Percentiles rank a stretch among this genome's conserved stretches.
Conservation (phyloP, 2,888 invertebrate species). For the Meandrusa payeni region DNA sequence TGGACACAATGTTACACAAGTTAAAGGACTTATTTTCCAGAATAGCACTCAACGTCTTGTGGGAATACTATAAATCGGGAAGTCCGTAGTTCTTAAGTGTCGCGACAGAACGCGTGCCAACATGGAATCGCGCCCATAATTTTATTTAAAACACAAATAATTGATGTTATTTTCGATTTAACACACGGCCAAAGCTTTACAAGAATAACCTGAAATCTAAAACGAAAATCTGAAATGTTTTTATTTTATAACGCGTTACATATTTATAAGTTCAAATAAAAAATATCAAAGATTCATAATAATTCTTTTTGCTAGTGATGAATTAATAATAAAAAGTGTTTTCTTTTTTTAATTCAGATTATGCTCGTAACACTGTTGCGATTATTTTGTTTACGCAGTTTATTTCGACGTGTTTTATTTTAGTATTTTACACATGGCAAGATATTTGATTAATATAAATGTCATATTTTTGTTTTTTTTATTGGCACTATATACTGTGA, state of each 20-base stretch:
- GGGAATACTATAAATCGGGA: constrained; percentile 5
- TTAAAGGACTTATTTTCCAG: constrained; percentile 4
- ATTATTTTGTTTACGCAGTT: not conserved
- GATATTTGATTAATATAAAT: constrained; percentile 1
- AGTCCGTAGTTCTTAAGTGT: constrained; percentile 12
- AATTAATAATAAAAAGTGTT: not conserved
- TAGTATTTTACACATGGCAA: constrained; percentile 9
- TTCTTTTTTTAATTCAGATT: constrained; percentile 1
- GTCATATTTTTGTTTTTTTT: not conserved
- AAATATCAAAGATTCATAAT: constrained; percentile 7
- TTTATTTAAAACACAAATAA: constrained; percentile 18
- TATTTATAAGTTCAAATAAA: too few relatives aligned
- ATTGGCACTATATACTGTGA: constrained; percentile 13
- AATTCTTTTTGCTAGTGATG: too few relatives aligned
- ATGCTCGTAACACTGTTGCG: not conserved
- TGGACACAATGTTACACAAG: constrained; percentile 1
- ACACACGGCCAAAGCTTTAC: not conserved
- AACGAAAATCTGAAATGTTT: constrained; percentile 2
- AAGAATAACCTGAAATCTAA: constrained; percentile 5
- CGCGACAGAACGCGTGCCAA: constrained; percentile 22
- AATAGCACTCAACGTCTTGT: constrained; percentile 1
- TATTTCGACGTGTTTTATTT: not conserved
- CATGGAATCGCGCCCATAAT: constrained; percentile 20
- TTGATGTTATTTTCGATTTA: constrained; percentile 9
- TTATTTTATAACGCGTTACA: too few relatives aligned